These are phyloP conservation scores for Hirudinaria manillensis DNA, from an alignment of 2,888 invertebrate genomes.

Conservation along the genomic window DNA sequence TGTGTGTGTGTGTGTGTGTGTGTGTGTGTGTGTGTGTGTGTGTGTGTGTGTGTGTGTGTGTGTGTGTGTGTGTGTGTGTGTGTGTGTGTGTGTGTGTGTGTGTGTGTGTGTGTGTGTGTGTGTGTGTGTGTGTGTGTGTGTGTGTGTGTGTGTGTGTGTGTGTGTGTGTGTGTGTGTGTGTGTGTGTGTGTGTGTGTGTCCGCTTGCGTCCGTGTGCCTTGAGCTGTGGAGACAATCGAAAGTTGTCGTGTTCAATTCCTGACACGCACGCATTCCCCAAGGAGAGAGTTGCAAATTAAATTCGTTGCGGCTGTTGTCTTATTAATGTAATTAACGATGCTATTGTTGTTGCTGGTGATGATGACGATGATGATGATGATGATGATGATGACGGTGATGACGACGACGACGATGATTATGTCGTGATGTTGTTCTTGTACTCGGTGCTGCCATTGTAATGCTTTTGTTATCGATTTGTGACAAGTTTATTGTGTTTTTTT, in stretches of 20 bases:
- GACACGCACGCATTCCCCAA: too few relatives aligned
- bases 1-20: conserved; percentile 34
- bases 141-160: not conserved
- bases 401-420: conserved; percentile 22
- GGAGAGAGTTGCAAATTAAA: too few relatives aligned
- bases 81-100: not conserved
- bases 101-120: too few relatives aligned
- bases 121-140: too few relatives aligned
- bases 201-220: not conserved
- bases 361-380: conserved; percentile 23
- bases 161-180: not conserved
- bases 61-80: not conserved
- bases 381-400: conserved; percentile 24
- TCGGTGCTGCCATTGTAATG: conserved; percentile 11
- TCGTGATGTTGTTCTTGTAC: not conserved
- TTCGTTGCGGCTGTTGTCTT: too few relatives aligned
- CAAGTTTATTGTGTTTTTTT: not conserved
- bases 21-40: conserved; percentile 7
- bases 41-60: not conserved
- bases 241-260: too few relatives aligned
- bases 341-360: not conserved
- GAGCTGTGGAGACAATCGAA: not conserved
- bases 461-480: not conserved
- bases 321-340: too few relatives aligned
- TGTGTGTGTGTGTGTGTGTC: not conserved